Base-by-base conservation (phyloP, 2,888 invertebrate genomes). In the Drepanosiphum platanoidis region DNA sequence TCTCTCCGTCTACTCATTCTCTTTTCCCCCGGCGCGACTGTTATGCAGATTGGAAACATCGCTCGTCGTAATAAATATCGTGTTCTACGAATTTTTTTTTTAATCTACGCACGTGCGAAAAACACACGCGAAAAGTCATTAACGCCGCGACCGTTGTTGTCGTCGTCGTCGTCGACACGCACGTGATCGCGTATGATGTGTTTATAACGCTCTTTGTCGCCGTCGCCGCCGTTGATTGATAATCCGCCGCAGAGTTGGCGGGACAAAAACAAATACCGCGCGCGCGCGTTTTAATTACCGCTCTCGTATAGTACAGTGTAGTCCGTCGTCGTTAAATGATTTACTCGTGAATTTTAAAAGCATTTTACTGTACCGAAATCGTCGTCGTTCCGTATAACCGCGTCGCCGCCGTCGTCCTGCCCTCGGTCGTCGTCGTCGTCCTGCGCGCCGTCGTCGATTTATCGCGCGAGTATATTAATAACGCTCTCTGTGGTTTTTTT, bases 81-180 rank as follows among this genome's bases (percentile, higher is more conserved):
- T 70, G 18, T 71, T 61, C 39, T 39, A 39, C 58, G 81, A 78
- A 78, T 64, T 66, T 42, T 13, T n/a, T 78, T 78, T 78, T 78
- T 78, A 78, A 78, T 78, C 78, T 78, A 64, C 22, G 34, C 32
- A 66, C 66, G 64, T 39, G 78, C 27, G 15, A 42, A 42, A 34
- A 11, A 75, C 36, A 39, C n/a, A 5, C n/a, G 32, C 11, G 8
- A 78, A 78, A 78, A 78, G 64, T 78, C 78, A 66, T 78, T 78
- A 78, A 39, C 30, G 30, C 18, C n/a, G 7, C 36, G 18, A 39
- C 77, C 22, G 13, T 78, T 78, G 39, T 58, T n/a, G 11, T 1
- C 15, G 4, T 52, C 15, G 1, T 18, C 52, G 46, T 15, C 46
- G 18, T 52, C 22, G 9, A 22, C 42, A 42, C 61, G n/a, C 27